phyloP scores from a whole-genome alignment of 2,797 vertebrate species.

The Tenualosa thibaudeaui region DNA sequence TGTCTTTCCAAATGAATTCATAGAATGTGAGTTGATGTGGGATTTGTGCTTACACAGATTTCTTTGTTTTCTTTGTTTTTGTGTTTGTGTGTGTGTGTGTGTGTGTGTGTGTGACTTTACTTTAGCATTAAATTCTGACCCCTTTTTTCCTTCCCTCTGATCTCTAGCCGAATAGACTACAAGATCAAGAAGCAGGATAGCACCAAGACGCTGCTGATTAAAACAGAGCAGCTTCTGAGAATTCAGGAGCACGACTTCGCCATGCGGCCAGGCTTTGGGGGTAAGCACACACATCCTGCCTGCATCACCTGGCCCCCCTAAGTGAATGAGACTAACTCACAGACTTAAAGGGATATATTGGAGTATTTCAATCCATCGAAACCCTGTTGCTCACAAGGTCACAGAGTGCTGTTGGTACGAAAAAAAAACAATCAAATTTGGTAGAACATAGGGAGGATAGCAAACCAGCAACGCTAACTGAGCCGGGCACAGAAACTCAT shows the following conservation, averaged over 20 bases:
- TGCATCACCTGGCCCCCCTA: background rate
- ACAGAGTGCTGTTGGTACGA: too few relatives aligned
- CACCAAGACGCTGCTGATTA: constrained; percentile 83
- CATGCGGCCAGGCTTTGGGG: constrained; percentile 89
- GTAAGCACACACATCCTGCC: constrained; percentile 63
- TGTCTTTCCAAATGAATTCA: background rate
- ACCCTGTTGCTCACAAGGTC: too few relatives aligned
- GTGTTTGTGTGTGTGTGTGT: background rate
- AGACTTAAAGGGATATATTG: background rate
- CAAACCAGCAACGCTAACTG: too few relatives aligned
- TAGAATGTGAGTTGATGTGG: background rate
- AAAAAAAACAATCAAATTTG: too few relatives aligned
- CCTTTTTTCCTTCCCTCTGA: background rate
- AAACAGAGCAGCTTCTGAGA: constrained; percentile 84
- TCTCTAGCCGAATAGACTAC: constrained; percentile 73
- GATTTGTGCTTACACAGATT: background rate
- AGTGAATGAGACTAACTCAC: background rate
- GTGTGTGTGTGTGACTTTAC: constrained; percentile 40
- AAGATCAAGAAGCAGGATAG: constrained; percentile 84
- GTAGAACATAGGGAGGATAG: too few relatives aligned
- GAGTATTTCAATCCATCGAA: too few relatives aligned
- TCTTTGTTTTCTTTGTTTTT: background rate
- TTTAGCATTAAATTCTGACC: background rate
- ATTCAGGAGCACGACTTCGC: constrained; percentile 91
- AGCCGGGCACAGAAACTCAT: too few relatives aligned